Evolutionary conservation across 2,113 vertebrate species (phyloP).

Genomic region (Corythornis madagascariensis): DNA sequence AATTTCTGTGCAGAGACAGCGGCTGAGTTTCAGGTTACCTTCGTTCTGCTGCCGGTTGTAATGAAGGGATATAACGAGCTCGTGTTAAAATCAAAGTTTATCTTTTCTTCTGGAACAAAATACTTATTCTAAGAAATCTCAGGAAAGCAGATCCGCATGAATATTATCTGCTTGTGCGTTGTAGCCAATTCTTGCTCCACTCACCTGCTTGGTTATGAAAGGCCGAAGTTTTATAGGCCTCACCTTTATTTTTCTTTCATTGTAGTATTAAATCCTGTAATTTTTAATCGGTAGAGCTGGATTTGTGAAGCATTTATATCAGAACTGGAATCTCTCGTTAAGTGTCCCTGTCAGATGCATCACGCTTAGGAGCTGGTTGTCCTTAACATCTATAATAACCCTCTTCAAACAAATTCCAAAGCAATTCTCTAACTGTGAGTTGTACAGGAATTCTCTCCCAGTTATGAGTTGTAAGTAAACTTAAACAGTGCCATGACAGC

Average conservation of each 20-base stretch:
- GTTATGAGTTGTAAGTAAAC: background rate
- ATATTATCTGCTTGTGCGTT: background rate
- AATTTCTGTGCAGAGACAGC: background rate
- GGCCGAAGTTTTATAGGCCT: background rate
- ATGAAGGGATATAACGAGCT: background rate
- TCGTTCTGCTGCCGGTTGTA: background rate
- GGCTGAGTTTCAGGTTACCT: background rate
- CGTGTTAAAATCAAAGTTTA: background rate
- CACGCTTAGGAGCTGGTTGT: background rate
- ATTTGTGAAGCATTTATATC: background rate
- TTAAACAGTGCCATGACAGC: background rate
- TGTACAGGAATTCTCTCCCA: background rate
- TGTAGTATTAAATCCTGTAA: background rate
- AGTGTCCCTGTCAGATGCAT: background rate
- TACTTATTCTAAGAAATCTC: background rate
- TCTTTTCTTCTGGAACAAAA: background rate
- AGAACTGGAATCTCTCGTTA: background rate
- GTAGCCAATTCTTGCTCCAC: accelerated
- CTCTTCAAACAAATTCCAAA: conserved; percentile 19
- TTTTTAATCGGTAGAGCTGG: background rate
- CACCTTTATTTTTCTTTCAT: background rate
- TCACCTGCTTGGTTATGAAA: background rate
- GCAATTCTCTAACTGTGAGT: background rate
- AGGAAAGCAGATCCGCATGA: background rate
- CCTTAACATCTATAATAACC: background rate